These are phyloP conservation scores for Drosophila koepferae DNA, from an alignment of 2,888 invertebrate species.

Conservation along the genomic window DNA sequence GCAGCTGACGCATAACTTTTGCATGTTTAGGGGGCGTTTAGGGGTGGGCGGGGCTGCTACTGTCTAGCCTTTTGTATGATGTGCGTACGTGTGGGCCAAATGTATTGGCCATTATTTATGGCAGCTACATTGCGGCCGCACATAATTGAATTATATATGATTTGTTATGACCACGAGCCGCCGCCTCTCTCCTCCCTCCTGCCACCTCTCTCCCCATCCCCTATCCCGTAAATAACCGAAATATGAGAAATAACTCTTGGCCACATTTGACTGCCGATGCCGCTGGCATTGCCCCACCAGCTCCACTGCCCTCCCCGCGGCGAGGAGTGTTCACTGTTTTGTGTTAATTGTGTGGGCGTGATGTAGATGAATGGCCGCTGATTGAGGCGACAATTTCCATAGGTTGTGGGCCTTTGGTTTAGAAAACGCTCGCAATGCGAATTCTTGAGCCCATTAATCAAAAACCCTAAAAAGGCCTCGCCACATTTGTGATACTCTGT, in stretches of 20 bases:
- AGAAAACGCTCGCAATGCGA: constrained; percentile 14
- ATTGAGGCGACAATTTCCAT: constrained; percentile 61
- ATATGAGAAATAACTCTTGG: constrained; percentile 9
- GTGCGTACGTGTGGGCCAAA: constrained; percentile 40
- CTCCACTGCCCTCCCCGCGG: not conserved
- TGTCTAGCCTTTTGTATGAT: constrained; percentile 5
- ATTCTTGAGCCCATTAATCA: constrained; percentile 58
- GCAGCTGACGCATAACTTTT: constrained; percentile 1
- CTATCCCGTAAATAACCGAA: not conserved
- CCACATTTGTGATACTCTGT: constrained; percentile 19
- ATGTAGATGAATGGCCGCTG: constrained; percentile 73
- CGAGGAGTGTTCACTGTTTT: constrained; percentile 54
- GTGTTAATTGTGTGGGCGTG: constrained; percentile 79
- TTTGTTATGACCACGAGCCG: constrained; percentile 56
- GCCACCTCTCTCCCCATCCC: too few relatives aligned
- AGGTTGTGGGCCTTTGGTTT: constrained; percentile 18
- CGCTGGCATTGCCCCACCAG: not conserved
- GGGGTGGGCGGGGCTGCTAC: not conserved
- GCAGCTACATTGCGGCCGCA: constrained; percentile 63
- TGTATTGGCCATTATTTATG: constrained; percentile 70
- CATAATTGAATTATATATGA: constrained; percentile 75
- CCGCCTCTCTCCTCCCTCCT: not conserved
- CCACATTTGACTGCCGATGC: not conserved
- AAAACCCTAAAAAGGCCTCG: constrained; percentile 32
- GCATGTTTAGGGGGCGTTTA: not conserved